Base-by-base conservation (phyloP, 2,113 vertebrate species). In the Furnarius figulus region DNA sequence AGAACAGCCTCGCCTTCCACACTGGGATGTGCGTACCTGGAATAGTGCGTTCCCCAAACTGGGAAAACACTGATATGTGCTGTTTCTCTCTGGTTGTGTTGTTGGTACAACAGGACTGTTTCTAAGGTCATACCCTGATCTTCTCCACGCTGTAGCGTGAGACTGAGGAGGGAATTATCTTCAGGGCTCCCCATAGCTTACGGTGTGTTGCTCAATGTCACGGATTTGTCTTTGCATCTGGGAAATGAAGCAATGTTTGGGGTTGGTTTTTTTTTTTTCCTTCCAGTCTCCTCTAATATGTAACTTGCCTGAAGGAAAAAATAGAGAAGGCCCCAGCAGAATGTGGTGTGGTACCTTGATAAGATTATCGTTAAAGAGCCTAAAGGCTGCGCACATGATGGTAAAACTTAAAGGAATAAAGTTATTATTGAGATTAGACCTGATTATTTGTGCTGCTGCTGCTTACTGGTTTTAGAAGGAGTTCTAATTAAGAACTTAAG, bases 401-500 rank as follows among this genome's bases (percentile, higher is more conserved):
- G 94, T 81, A 88, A 95, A 98, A 98, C 95, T 91, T 96, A 96
- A 97, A 92, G 96, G 97, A 97, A 97, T 91, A 91, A 96, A 97
- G 96, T 87, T 89, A 95, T 90, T 93, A 95, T 66, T 91, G 97
- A 92, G 95, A 96, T 97, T 94, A 95, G 90, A 87, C 84, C 93
- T 56, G 95, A 89, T 95, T 91, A 97, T 87, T 96, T 88, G 96
- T 87, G 93, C 86, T 93, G 95, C 94, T 93, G 92, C 92, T 82
- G 88, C 94, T 97, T 93, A 92, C 95, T 91, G 94, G 78, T 96
- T 94, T 92, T 70, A 95, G 96, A 90, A 93, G 91, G 31, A 91
- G 94, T 84, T 95, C 94, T 88, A 85, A 96, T 97, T 96, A 96
- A 97, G 95, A 95, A 97, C 94, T 95, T 92, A 46, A 89, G 77